These are phyloP conservation scores for Heliconius ismenius DNA, from an alignment of 2,888 invertebrate genomes.

Conservation along the genomic window DNA sequence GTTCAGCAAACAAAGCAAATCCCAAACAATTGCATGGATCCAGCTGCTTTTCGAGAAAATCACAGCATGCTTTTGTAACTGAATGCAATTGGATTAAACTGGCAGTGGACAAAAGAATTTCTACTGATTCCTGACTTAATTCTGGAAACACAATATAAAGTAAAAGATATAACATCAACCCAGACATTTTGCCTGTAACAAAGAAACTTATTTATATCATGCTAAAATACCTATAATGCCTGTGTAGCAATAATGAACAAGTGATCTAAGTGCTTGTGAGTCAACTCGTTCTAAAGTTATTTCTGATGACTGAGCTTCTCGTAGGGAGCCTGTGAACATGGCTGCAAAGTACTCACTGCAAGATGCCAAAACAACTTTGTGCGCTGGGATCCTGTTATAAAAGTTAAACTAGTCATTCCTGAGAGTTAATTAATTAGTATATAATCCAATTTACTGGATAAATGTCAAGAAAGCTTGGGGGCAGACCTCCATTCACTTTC, in stretches of 20 bases:
- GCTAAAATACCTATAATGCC: constrained; percentile 82
- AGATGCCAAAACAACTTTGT: constrained; percentile 93
- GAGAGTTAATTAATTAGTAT: not conserved
- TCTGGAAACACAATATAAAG: constrained; percentile 71
- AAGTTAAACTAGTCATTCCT: constrained; percentile 23
- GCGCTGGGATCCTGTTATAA: constrained; percentile 86
- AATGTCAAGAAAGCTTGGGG: not conserved
- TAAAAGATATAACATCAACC: constrained; percentile 12
- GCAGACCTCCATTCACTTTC: too few species aligned
- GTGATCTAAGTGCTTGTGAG: constrained; percentile 90
- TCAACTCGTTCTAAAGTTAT: constrained; percentile 92
- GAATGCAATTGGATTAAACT: constrained; percentile 92
- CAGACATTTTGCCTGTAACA: constrained; percentile 29
- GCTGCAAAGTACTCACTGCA: constrained; percentile 97
- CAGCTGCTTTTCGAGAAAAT: constrained; percentile 93
- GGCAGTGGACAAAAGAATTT: constrained; percentile 92
- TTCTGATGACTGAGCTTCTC: constrained; percentile 91
- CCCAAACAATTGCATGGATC: constrained; percentile 97
- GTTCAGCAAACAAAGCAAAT: constrained; percentile 95
- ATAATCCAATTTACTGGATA: not conserved
- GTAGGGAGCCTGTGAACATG: constrained; percentile 95
- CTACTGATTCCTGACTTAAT: constrained; percentile 94
- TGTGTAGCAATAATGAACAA: constrained; percentile 95
- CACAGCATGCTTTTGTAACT: constrained; percentile 94
- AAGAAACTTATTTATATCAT: constrained; percentile 39